phyloP scores from a whole-genome alignment of 1,140 invertebrate genomes.

The Nilaparvata lugens region DNA sequence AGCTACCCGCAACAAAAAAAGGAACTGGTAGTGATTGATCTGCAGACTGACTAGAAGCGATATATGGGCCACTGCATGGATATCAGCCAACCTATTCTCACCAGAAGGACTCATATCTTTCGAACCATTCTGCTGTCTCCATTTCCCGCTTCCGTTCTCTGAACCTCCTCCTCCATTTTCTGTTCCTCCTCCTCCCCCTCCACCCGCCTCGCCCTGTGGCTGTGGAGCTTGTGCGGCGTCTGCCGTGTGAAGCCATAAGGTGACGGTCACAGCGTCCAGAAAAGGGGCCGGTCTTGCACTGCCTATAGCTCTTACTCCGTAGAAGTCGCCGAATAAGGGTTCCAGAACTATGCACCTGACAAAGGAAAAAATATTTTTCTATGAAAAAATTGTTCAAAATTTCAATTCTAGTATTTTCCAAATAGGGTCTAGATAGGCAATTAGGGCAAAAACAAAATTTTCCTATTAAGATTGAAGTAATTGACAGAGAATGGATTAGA shows the following conservation, averaged over 20 bases:
- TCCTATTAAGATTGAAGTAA: no score
- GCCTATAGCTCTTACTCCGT: conserved; percentile 62
- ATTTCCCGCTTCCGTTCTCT: background rate
- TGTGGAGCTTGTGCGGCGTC: background rate
- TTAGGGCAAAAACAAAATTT: no score
- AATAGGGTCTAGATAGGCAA: no score
- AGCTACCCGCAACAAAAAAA: conserved; percentile 74
- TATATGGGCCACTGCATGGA: conserved; percentile 61
- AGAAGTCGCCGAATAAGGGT: conserved; percentile 88
- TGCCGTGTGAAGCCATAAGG: conserved; percentile 58
- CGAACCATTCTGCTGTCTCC: background rate
- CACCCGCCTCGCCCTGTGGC: background rate
- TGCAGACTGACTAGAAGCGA: conserved; percentile 73
- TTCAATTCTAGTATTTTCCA: no score
- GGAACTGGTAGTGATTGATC: conserved; percentile 86
- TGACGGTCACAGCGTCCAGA: conserved; percentile 81
- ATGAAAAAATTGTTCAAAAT: no score
- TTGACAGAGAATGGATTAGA: no score
- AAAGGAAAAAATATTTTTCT: background rate
- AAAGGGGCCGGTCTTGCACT: conserved; percentile 70
- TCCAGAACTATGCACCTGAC: conserved; percentile 63
- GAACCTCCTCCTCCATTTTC: no score
- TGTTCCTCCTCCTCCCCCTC: no score
- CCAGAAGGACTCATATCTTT: background rate
- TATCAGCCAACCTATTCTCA: conserved; percentile 38